Evolutionary conservation across 2,797 vertebrate genomes (phyloP), one percentile per base, ranked within the genome.

Genomic region (Pantherophis vulpinus): DNA sequence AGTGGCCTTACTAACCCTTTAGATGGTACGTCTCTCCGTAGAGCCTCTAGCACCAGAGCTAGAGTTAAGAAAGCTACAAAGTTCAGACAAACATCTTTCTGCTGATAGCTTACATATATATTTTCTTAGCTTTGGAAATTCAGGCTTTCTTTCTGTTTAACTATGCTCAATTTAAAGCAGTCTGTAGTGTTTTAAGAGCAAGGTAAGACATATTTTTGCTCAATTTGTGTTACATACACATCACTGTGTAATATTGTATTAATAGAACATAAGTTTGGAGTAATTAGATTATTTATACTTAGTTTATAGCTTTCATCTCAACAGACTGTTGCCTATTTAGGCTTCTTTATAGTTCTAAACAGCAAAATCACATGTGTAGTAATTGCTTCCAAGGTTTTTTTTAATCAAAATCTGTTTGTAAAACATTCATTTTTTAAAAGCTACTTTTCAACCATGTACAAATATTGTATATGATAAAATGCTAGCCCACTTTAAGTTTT

Each of bases 1-100:
- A 98, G 98, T 98, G 98, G 98, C 98, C 99, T 99, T 98, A 98
- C 98, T 98, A 98, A 98, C 98, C 98, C 98, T 98, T 98, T 98
- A 99, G 99, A 98, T 98, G 99, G 99, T 99, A 99, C 97, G 98
- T 99, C 98, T 98, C 98, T 98, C 97, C 98, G 97, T 98, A 98
- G 98, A 98, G 98, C 98, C 97, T 98, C 99, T 98, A 98, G 98
- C 98, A 98, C 98, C 98, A 99, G 98, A 98, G 98, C 97, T 97
- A 98, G 98, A 98, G 98, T 98, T 99, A 98, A 99, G 98, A 98
- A 98, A 97, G 96, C 98, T 98, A 97, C 98, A 97, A 98, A 97
- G 97, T 98, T 98, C 98, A 98, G 97, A 97, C 98, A 98, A 93
- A 98, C 98, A 96, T 98, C 98, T 97, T 98, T 98, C 97, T 98